These are phyloP conservation scores for Syngnathus typhle DNA, from an alignment of 2,113 vertebrate species.

Conservation along the genomic window DNA sequence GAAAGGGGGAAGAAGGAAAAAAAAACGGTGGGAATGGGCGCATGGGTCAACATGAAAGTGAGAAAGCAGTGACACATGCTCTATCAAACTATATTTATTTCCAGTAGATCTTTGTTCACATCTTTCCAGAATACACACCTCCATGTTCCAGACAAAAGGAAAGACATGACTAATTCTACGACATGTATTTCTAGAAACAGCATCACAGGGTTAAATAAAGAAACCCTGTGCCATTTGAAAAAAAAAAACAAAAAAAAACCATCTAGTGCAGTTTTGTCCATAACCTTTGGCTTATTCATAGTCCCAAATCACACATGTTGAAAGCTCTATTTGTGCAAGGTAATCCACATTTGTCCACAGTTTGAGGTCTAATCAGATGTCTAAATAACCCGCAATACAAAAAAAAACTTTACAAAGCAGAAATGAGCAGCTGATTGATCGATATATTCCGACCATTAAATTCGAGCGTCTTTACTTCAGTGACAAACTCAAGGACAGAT, in stretches of 20 bases:
- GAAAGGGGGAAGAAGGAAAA: slow-evolving; percentile 12
- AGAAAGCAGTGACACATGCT: slow-evolving; percentile 26
- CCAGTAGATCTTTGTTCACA: slow-evolving; percentile 41
- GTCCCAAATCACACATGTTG: slow-evolving; percentile 37
- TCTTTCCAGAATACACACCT: slow-evolving; percentile 41
- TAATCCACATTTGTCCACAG: slow-evolving; percentile 17
- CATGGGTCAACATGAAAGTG: slow-evolving; percentile 42
- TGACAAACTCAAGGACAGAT: slow-evolving; percentile 41
- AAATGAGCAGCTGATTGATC: not conserved
- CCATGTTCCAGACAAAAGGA: slow-evolving; percentile 29
- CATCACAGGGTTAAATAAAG: slow-evolving; percentile 8
- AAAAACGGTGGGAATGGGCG: slow-evolving; percentile 45
- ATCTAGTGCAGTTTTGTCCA: slow-evolving; percentile 55
- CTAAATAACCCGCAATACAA: slow-evolving; percentile 12
- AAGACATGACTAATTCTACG: slow-evolving; percentile 36
- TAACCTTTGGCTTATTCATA: slow-evolving; percentile 71
- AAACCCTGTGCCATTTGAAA: slow-evolving; percentile 39
- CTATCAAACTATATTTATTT: slow-evolving; percentile 74
- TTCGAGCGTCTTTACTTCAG: slow-evolving; percentile 7
- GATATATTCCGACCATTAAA: not conserved
- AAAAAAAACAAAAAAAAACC: slow-evolving; percentile 24
- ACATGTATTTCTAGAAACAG: slow-evolving; percentile 23
- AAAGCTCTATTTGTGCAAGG: slow-evolving; percentile 28
- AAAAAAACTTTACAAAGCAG: not conserved
- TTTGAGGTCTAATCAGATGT: slow-evolving; percentile 16